A percentile compares a stretch with the other conserved stretches of the same genome.
Evolutionary conservation across 53 echinoderm and acorn worm species (phyloP).

Genomic region (Crossaster papposus): DNA sequence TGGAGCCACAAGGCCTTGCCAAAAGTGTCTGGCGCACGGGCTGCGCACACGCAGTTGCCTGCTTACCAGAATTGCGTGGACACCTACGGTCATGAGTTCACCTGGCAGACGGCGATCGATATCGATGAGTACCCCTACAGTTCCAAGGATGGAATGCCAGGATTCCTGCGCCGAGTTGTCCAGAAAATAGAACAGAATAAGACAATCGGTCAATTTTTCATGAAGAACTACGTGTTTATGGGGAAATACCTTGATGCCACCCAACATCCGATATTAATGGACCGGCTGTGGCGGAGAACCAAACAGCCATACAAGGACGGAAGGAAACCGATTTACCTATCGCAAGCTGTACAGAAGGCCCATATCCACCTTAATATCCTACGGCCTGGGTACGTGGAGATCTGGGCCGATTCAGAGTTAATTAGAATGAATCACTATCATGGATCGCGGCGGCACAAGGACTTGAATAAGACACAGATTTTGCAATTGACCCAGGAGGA

Average conservation of each 20-base stretch:
- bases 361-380: neutral
- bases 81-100: neutral
- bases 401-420: neutral
- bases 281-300: slow-evolving; percentile 1
- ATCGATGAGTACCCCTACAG: slow-evolving; percentile 9
- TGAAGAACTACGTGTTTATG: neutral
- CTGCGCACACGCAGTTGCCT: neutral
- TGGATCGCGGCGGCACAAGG: neutral
- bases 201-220: neutral
- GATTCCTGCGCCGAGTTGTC: neutral
- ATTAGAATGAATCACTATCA: neutral
- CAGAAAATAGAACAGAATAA: neutral
- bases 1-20: neutral
- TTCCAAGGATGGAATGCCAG: neutral
- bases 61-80: slow-evolving; percentile 12
- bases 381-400: neutral
- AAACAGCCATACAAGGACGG: neutral
- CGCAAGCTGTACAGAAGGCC: neutral
- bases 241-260: neutral
- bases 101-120: slow-evolving; percentile 11
- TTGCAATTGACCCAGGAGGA: neutral
- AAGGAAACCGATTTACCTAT: neutral
- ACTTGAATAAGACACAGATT: neutral
- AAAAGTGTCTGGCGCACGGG: neutral
- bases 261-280: neutral